phyloP scores from a whole-genome alignment of 2,888 invertebrate species.

The Pseudeuparius sepicola region DNA sequence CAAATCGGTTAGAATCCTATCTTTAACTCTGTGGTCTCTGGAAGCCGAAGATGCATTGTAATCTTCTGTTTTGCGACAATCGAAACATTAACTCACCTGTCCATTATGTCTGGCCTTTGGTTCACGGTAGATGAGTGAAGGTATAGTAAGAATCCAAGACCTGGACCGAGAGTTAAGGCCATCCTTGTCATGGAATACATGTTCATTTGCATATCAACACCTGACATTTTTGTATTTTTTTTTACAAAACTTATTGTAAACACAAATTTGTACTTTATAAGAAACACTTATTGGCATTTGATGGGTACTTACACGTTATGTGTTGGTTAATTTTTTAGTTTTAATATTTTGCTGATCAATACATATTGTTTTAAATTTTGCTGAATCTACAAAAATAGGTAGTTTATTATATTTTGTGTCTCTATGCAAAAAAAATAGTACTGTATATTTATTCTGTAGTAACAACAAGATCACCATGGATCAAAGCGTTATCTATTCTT shows the following conservation, averaged over 20 bases:
- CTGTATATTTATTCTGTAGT: too few species aligned
- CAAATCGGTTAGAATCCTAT: constrained; percentile 45
- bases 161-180: constrained; percentile 53
- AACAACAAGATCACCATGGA: too few species aligned
- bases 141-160: constrained; percentile 52
- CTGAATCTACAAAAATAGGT: too few species aligned
- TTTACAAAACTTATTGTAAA: constrained; percentile 4
- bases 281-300: not conserved
- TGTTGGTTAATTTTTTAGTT: constrained; percentile 10
- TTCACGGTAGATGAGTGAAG: constrained; percentile 54
- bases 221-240: constrained; percentile 19
- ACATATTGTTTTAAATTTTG: too few species aligned
- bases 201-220: constrained; percentile 30
- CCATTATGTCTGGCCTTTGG: constrained; percentile 62
- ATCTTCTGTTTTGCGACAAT: not conserved
- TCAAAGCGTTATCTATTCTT: too few species aligned
- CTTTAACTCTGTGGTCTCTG: constrained; percentile 46
- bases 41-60: not conserved
- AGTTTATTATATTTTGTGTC: too few species aligned
- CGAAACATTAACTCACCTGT: constrained; percentile 34
- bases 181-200: constrained; percentile 54
- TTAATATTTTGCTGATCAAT: too few species aligned
- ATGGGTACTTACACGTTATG: constrained; percentile 4
- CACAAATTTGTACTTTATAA: not conserved
- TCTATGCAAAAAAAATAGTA: too few species aligned